A percentile compares a stretch with the other conserved stretches of the same genome.
phyloP scores from a whole-genome alignment of 2,888 invertebrate species.

The Drosophila mettleri region DNA sequence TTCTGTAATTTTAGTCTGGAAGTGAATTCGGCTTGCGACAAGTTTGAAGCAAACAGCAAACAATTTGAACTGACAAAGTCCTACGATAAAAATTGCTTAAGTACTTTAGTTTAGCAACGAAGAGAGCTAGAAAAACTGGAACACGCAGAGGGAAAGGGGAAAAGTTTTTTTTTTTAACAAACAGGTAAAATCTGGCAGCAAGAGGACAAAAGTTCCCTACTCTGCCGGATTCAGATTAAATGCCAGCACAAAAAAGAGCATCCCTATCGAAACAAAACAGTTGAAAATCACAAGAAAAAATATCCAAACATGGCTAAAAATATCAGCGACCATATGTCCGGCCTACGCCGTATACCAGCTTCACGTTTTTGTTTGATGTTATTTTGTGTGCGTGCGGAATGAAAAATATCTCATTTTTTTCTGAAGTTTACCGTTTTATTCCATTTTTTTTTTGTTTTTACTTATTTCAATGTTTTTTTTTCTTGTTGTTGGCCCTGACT shows the following conservation, averaged over 20 bases:
- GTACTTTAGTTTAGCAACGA: slow-evolving; percentile 70
- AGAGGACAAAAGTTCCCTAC: slow-evolving; percentile 49
- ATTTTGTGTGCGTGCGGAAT: slow-evolving; percentile 46
- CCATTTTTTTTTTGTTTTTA: neutral
- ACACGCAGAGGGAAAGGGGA: neutral
- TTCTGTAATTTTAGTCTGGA: slow-evolving; percentile 5
- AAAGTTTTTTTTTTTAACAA: slow-evolving; percentile 74
- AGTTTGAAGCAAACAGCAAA: slow-evolving; percentile 66
- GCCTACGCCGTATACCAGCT: slow-evolving; percentile 51
- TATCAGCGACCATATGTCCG: slow-evolving; percentile 54
- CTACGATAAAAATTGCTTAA: slow-evolving; percentile 75
- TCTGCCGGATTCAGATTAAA: slow-evolving; percentile 54
- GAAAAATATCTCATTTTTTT: slow-evolving; percentile 48
- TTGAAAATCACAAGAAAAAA: slow-evolving; percentile 4
- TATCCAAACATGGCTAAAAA: slow-evolving; percentile 28
- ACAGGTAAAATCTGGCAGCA: slow-evolving; percentile 62
- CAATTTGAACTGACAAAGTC: slow-evolving; percentile 80
- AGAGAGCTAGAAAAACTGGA: slow-evolving; percentile 21
- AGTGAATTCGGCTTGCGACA: slow-evolving; percentile 57
- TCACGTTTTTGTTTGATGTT: slow-evolving; percentile 42
- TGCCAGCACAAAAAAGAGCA: slow-evolving; percentile 8
- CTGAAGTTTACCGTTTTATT: neutral
- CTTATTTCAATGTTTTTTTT: neutral
- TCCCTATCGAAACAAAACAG: slow-evolving; percentile 18
- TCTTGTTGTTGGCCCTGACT: slow-evolving; percentile 38